Evolutionary conservation across 30 jellyfish, hydroid and myxozoan species (phyloP).

Genomic region (Morbakka virulenta): DNA sequence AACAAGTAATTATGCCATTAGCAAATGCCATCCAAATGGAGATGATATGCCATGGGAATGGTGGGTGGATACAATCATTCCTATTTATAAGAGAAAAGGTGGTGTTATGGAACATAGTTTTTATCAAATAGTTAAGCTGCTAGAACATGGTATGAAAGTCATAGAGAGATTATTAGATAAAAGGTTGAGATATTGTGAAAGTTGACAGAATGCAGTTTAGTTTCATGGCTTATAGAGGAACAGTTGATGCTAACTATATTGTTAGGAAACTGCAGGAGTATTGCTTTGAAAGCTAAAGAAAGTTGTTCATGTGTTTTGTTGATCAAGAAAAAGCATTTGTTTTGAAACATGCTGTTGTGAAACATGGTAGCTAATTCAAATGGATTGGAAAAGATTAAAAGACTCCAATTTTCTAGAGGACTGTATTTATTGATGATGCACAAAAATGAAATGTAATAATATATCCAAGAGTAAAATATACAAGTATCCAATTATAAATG

Average conservation of each 20-base stretch:
- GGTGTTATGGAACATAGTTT: not conserved
- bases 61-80: slow-evolving; percentile 1
- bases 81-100: slow-evolving; percentile 6
- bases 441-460: no score
- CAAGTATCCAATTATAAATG: no score
- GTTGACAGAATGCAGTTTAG: no score
- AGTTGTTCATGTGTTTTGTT: no score
- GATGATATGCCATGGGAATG: slow-evolving; percentile 12
- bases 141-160: slow-evolving; percentile 22
- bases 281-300: not conserved
- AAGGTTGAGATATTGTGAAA: not conserved
- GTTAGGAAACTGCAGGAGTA: slow-evolving; percentile 20
- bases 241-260: not conserved
- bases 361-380: no score
- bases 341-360: no score
- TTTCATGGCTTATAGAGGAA: not conserved
- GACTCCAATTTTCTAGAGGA: no score
- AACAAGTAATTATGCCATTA: not conserved
- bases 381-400: no score
- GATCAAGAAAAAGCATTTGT: no score
- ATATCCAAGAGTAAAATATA: no score
- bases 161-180: no score
- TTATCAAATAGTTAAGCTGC: slow-evolving; percentile 7
- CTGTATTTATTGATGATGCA: no score
- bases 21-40: not conserved